Evolutionary conservation across 2,113 vertebrate genomes (phyloP).

Genomic region (Trochalopteron elliotii): DNA sequence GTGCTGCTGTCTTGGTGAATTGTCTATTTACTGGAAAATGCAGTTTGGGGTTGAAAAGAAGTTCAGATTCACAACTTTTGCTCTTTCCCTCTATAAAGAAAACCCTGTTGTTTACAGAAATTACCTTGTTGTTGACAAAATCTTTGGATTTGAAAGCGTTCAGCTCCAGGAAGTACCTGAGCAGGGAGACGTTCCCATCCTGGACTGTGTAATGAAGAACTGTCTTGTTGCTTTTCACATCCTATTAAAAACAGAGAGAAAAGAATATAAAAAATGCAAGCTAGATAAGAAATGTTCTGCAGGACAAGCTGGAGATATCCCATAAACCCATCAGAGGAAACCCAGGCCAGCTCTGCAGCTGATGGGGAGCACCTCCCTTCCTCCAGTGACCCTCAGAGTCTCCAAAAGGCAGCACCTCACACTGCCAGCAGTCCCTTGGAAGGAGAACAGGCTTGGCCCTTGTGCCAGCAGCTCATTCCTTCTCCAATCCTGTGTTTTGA

Average conservation of each 20-base stretch:
- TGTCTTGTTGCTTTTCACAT: slow-evolving; percentile 62
- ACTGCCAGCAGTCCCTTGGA: not conserved
- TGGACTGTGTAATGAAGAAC: slow-evolving; percentile 50
- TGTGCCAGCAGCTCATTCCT: not conserved
- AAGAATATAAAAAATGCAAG: not conserved
- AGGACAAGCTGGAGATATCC: not conserved
- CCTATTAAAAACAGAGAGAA: not conserved
- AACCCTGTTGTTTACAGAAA: not conserved
- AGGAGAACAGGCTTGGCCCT: not conserved
- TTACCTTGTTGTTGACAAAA: slow-evolving; percentile 53
- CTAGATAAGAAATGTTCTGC: not conserved
- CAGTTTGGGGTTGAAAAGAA: not conserved
- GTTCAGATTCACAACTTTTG: not conserved
- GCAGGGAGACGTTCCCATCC: slow-evolving; percentile 36
- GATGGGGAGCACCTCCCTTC: not conserved
- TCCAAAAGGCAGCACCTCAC: not conserved
- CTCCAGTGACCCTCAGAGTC: not conserved
- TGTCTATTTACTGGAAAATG: not conserved
- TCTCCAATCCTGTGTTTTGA: fast-evolving
- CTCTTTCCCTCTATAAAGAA: not conserved
- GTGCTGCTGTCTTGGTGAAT: not conserved
- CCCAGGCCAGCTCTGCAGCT: not conserved
- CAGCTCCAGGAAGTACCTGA: slow-evolving; percentile 58
- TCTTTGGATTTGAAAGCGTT: slow-evolving; percentile 23
- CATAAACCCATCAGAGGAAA: not conserved